A percentile compares a stretch with the other conserved stretches of the same genome.
Conservation (phyloP, 2,113 vertebrate genomes). For the Chamaea fasciata region DNA sequence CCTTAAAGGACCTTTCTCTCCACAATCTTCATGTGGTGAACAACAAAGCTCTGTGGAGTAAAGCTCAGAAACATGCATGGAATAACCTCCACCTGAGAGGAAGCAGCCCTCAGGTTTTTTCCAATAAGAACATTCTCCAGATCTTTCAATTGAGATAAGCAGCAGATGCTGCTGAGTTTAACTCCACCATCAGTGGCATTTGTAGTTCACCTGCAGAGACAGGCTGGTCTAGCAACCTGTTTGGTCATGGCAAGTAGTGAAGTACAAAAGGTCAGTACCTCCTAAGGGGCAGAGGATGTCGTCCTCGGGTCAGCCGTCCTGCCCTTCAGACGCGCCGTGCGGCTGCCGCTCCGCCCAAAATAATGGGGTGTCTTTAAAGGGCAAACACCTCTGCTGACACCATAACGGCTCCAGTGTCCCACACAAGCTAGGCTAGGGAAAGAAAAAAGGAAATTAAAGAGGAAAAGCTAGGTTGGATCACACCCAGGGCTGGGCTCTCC, state of each 20-base stretch:
- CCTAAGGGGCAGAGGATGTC: constrained; percentile 76
- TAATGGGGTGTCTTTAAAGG: constrained; percentile 78
- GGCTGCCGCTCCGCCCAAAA: constrained; percentile 78
- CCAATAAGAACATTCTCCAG: neutral
- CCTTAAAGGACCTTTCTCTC: neutral
- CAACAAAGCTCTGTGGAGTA: neutral
- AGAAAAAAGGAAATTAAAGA: constrained; percentile 79
- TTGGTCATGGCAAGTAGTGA: constrained; percentile 59
- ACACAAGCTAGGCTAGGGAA: constrained; percentile 80
- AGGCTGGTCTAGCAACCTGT: neutral
- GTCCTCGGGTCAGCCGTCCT: constrained; percentile 79
- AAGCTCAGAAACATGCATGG: neutral
- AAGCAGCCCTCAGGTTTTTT: neutral
- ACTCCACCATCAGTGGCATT: neutral
- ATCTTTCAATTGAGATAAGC: neutral
- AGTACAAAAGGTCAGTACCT: constrained; percentile 81
- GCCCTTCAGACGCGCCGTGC: constrained; percentile 76
- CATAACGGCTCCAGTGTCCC: constrained; percentile 81
- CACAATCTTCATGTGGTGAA: neutral
- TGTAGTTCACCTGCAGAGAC: neutral
- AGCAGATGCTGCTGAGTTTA: neutral
- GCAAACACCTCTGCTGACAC: constrained; percentile 80
- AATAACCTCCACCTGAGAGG: neutral
- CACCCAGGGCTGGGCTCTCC: constrained; percentile 33
- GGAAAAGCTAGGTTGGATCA: constrained; percentile 68